A percentile compares a stretch with the other conserved stretches of the same genome.
Evolutionary conservation across 2,797 vertebrate species (phyloP).

Genomic region (Onychomys leucogaster): DNA sequence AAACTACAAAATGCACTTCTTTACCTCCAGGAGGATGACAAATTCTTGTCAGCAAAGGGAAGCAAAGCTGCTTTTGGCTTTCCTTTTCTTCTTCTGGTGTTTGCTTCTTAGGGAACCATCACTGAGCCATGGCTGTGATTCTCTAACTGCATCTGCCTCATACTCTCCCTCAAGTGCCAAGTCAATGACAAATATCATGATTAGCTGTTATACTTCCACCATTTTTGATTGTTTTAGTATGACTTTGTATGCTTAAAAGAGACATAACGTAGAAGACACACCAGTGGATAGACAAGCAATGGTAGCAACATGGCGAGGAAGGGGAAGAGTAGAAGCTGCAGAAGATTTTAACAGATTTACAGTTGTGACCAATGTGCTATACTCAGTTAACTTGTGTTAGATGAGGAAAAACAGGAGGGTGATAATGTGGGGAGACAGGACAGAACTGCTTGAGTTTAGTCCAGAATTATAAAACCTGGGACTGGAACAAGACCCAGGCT

Average conservation of each 20-base stretch:
- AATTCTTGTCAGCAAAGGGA: background rate
- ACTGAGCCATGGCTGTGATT: background rate
- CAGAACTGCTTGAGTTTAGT: background rate
- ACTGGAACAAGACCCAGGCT: background rate
- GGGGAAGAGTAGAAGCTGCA: background rate
- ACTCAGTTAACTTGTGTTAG: background rate
- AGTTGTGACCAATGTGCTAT: background rate
- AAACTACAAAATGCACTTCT: background rate
- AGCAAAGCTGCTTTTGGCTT: background rate
- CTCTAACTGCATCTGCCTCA: background rate
- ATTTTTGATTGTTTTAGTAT: slow-evolving; percentile 15
- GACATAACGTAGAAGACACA: background rate
- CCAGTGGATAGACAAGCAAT: background rate
- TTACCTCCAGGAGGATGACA: background rate
- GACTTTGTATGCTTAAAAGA: background rate
- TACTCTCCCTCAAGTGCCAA: background rate
- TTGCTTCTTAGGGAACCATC: background rate
- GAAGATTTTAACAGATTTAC: background rate
- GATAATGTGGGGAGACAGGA: background rate
- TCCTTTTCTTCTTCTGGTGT: background rate
- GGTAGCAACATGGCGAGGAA: background rate
- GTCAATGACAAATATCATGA: background rate
- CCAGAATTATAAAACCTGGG: background rate
- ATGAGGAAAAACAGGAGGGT: background rate
- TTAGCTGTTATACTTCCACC: slow-evolving; percentile 20